Percentiles rank a stretch among this genome's conserved stretches.
Evolutionary conservation across 2,888 invertebrate genomes (phyloP).

Genomic region (Marasmarcha lunaedactyla): DNA sequence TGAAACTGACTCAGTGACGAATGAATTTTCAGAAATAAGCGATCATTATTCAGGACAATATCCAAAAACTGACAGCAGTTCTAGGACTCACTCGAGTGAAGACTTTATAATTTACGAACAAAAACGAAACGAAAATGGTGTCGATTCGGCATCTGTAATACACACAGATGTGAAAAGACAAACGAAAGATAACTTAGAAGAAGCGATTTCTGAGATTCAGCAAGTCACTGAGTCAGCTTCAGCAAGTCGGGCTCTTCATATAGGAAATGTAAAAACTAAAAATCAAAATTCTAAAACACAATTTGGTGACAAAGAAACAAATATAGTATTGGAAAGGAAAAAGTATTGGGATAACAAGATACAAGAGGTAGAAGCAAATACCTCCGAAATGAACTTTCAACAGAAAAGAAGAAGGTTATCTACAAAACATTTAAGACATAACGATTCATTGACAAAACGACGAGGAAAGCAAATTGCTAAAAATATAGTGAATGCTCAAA

Average conservation of each 20-base stretch:
- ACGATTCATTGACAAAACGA: conserved; percentile 54
- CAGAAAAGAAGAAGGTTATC: conserved; percentile 39
- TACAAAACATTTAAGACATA: conserved; percentile 40
- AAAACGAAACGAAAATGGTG: conserved; percentile 27
- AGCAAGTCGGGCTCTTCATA: conserved; percentile 60
- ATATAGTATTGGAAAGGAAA: conserved; percentile 58
- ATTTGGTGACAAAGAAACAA: conserved; percentile 36
- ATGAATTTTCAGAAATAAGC: conserved; percentile 59
- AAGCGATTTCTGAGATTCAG: conserved; percentile 69
- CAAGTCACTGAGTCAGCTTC: conserved; percentile 63
- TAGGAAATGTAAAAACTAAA: conserved; percentile 14
- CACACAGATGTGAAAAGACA: conserved; percentile 65
- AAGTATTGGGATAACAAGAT: conserved; percentile 65
- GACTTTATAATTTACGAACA: conserved; percentile 19
- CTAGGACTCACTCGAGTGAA: conserved; percentile 22
- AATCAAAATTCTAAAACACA: conserved; percentile 24
- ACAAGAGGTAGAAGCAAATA: conserved; percentile 48
- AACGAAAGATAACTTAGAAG: conserved; percentile 34
- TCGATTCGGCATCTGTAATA: conserved; percentile 63
- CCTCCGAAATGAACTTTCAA: conserved; percentile 34
- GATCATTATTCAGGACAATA: conserved; percentile 48
- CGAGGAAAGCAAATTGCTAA: conserved; percentile 53
- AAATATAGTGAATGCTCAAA: conserved; percentile 32
- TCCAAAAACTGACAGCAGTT: conserved; percentile 34
- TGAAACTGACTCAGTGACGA: conserved; percentile 40